phyloP scores from a whole-genome alignment of 2,888 invertebrate genomes.

The Tipula unca region DNA sequence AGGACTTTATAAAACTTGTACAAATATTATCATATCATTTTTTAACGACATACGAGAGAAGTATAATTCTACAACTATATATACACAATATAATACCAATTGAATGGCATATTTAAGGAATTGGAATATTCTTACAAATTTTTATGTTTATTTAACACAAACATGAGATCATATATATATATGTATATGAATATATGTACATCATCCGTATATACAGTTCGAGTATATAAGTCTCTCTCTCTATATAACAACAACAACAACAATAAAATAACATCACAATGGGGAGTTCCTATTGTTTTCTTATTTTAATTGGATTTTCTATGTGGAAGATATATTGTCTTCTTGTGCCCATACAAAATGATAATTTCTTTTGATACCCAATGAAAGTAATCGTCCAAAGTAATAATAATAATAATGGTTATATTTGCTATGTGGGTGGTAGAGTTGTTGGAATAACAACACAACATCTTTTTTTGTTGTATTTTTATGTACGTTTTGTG shows the following conservation, averaged over 20 bases:
- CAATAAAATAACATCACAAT: neutral
- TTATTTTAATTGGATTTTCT: conserved; percentile 8
- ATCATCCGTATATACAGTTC: neutral
- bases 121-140: conserved; percentile 2
- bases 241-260: neutral
- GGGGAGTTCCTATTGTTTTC: conserved; percentile 14
- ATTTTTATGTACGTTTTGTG: neutral
- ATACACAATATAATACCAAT: neutral
- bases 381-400: neutral
- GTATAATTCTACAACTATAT: neutral
- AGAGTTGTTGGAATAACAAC: neutral
- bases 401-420: neutral
- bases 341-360: neutral
- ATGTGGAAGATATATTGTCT: neutral
- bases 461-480: neutral
- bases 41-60: neutral
- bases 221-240: neutral
- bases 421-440: neutral
- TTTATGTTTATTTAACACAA: neutral
- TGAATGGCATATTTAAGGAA: conserved; percentile 8
- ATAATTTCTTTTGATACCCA: conserved; percentile 14
- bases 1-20: neutral
- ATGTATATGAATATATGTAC: neutral
- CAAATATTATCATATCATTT: conserved; percentile 14
- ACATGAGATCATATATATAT: neutral